phyloP scores from a whole-genome alignment of 64 coral and sea anemone genomes.

The Montipora cactus region DNA sequence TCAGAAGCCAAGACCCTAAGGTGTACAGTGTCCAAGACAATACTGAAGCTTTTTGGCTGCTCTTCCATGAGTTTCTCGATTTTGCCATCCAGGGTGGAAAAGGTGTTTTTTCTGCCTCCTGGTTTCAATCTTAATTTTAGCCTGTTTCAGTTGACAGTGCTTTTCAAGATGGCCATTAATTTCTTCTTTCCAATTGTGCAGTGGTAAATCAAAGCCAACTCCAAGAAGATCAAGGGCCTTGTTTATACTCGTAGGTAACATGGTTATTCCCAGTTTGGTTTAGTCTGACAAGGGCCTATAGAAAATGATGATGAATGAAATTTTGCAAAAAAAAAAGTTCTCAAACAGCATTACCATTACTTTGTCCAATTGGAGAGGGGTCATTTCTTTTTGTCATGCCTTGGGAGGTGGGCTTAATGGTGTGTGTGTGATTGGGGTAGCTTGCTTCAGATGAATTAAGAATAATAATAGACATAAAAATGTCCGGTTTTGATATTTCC shows the following conservation, averaged over 20 bases:
- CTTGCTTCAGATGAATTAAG: too few relatives aligned
- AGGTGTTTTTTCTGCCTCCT: not conserved
- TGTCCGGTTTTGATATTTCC: too few relatives aligned
- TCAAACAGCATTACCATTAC: too few relatives aligned
- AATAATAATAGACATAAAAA: too few relatives aligned
- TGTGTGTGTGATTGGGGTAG: too few relatives aligned
- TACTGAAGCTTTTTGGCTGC: not conserved
- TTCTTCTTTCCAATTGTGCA: not conserved
- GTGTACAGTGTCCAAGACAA: slow-evolving; percentile 58
- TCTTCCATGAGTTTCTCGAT: not conserved
- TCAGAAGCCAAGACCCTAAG: slow-evolving; percentile 24
- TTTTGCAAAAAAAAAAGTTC: too few relatives aligned
- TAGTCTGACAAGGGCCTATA: slow-evolving; percentile 44
- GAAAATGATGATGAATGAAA: not conserved
- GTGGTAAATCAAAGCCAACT: slow-evolving; percentile 2
- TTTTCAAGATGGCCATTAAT: not conserved
- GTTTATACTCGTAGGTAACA: slow-evolving; percentile 63
- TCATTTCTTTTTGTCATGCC: too few relatives aligned
- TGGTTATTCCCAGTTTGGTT: slow-evolving; percentile 44
- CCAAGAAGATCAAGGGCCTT: slow-evolving; percentile 42
- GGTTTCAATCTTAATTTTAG: not conserved
- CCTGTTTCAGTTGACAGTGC: not conserved
- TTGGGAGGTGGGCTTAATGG: too few relatives aligned
- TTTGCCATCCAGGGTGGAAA: not conserved
- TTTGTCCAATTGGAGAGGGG: too few relatives aligned